Evolutionary conservation across 1,140 invertebrate species (phyloP), one percentile per base, ranked within the genome.

Genomic region (Lepidotrigona ventralis): DNA sequence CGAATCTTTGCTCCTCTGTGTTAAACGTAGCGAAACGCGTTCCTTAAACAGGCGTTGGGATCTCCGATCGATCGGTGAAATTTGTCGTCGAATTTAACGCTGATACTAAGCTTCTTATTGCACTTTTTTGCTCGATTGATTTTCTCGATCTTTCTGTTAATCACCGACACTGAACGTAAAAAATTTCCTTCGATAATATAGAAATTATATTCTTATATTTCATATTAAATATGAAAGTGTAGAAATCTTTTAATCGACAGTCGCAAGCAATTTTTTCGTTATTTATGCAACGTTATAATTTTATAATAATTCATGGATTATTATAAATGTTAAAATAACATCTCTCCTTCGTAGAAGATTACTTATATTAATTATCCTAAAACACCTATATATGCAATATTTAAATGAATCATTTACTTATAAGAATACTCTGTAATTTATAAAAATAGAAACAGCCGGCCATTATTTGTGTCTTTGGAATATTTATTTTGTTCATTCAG

Each of bases 61-160:
- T 82, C 21, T 69, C 53, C 63, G 60, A 72, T 58, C 70, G 58
- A 60, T 75, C n/a, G 70, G 64, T 53, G 21, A 26, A n/a, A n/a
- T 21, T 33, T 8, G 14, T 33, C 33, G 29, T 64, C 74, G 23
- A 74, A 21, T 17, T 33, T 63, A 79, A 71, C 15, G 33, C 75
- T 60, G 46, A 85, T 82, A 19, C 66, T n/a, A n/a, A 53, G 84
- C 80, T 85, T 87, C 76, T 87, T 83, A 82, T 77, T 78, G 86
- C 79, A 86, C 78, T 54, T 77, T 66, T 46, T 39, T 39, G 4
- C 39, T 39, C 14, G 15, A 19, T 60, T 33, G n/a, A 6, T 29
- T 79, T 66, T 39, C 68, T 74, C 19, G 19, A 75, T 79, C 72
- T 64, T 39, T 54, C n/a, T 58, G 17, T 17, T 26, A 56, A 79